Base-by-base conservation (phyloP, 2,113 vertebrate genomes). In the Lasiurus cinereus region DNA sequence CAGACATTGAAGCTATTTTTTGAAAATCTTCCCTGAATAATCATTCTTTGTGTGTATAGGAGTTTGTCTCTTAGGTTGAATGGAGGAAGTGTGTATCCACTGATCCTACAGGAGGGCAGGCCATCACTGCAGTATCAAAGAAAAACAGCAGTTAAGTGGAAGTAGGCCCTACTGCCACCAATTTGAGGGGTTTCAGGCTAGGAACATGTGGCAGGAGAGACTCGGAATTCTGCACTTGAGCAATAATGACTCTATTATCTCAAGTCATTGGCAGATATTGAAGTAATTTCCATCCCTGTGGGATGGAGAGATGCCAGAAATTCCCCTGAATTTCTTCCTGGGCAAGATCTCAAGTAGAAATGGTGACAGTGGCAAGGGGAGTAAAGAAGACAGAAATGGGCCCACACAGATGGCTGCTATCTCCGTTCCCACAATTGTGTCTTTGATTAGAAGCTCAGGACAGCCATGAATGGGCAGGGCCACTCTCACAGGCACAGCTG, bases 321-420 rank as follows among this genome's bases (percentile, higher is more conserved):
- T 36, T 27, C n/a, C 46, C 48, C 52, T 62, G 24, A 46, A 39
- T 69, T 73, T 94, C 83, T 76, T 88, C 33, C 83, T 93, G 73
- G 72, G 22, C 52, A 84, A 52, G 3, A 16, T 87, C 56, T 19
- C 73, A 43, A 29, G 54, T 36, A 48, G 43, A 76, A 86, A 54
- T n/a, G 59, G 54, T 29, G 29, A 14, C 46, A 69, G 14, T 21
- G 36, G 16, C 29, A 64, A 76, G 18, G 59, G 24, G 43, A 67
- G 11, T 36, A 56, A 94, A 46, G 33, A 74, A 87, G 39, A 80
- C 52, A 70, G 29, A 50, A 67, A 16, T 46, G 29, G 59, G 43
- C 13, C 33, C 39, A 31, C 11, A 24, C 54, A 83, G 14, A 48
- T 62, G 21, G 77, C 67, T 27, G 19, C 50, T 27, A 2, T 21